A percentile compares a stretch with the other conserved stretches of the same genome.
Evolutionary conservation across 1,140 invertebrate species (phyloP).

Genomic region (Trialeurodes vaporariorum): DNA sequence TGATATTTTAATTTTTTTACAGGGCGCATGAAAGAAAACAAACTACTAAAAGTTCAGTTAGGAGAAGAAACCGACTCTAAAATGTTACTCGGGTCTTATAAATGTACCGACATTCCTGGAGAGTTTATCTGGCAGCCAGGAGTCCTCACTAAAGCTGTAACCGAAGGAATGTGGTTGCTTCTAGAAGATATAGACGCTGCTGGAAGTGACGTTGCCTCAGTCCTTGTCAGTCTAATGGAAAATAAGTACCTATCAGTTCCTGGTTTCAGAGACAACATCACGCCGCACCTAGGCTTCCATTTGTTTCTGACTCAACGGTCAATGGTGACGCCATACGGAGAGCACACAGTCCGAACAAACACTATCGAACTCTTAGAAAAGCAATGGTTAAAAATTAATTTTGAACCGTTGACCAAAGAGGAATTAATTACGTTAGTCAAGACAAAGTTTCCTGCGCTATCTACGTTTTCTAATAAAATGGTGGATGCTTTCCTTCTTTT

Average conservation of each 20-base stretch:
- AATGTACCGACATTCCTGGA: conserved; percentile 91
- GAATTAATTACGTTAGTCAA: conserved; percentile 60
- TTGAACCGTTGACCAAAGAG: conserved; percentile 59
- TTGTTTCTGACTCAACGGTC: conserved; percentile 82
- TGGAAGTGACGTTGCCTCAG: conserved; percentile 80
- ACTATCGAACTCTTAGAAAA: conserved; percentile 59
- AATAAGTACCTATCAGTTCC: conserved; percentile 69
- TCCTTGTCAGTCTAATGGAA: conserved; percentile 76
- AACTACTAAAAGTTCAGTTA: conserved; percentile 72
- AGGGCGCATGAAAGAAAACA: conserved; percentile 29
- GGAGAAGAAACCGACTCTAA: conserved; percentile 97
- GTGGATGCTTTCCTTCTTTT: conserved; percentile 75
- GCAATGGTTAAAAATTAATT: conserved; percentile 65
- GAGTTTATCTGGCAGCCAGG: conserved; percentile 96
- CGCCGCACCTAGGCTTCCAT: conserved; percentile 71
- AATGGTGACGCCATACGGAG: conserved; percentile 11
- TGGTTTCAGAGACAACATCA: conserved; percentile 69
- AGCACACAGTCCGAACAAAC: conserved; percentile 23
- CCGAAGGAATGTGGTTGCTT: conserved; percentile 80
- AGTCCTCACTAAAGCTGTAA: conserved; percentile 75
- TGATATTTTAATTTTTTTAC: conserved; percentile 14
- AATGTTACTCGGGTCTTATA: conserved; percentile 85
- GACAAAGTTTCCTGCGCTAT: conserved; percentile 52
- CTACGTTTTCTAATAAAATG: conserved; percentile 62
- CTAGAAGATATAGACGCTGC: conserved; percentile 94